Evolutionary conservation across 1,140 invertebrate genomes (phyloP).

Genomic region (Homarus americanus): DNA sequence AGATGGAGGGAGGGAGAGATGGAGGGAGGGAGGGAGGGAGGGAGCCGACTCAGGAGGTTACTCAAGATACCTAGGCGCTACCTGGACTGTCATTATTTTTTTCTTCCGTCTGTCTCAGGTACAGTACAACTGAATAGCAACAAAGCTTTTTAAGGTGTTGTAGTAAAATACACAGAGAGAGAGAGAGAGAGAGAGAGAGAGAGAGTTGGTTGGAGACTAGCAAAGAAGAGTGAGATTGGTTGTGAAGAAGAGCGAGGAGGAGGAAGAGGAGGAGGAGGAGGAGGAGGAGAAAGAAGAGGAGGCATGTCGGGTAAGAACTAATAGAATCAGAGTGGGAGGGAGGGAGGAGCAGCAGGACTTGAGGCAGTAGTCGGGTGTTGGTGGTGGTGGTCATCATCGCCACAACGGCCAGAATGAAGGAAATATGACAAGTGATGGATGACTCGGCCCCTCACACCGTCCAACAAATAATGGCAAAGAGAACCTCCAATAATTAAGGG

Average conservation of each 20-base stretch:
- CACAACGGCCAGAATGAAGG: conserved; percentile 33
- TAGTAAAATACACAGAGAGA: too few relatives aligned
- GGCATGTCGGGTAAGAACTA: too few relatives aligned
- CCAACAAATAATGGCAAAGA: conserved; percentile 52
- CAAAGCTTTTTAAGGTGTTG: too few relatives aligned
- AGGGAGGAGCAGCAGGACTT: not conserved
- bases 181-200: conserved; percentile 23
- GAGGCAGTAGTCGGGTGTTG: not conserved
- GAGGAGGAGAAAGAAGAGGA: not conserved
- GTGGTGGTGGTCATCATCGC: conserved; percentile 19
- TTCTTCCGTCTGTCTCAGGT: too few relatives aligned
- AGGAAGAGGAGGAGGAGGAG: too few relatives aligned
- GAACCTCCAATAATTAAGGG: conserved; percentile 42
- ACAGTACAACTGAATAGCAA: too few relatives aligned
- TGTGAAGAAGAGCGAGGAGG: too few relatives aligned
- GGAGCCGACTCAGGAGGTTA: not conserved
- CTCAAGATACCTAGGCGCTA: too few relatives aligned
- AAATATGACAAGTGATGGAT: conserved; percentile 54
- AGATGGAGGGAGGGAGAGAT: conserved; percentile 1
- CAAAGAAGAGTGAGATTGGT: not conserved
- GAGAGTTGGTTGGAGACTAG: not conserved
- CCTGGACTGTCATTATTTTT: too few relatives aligned
- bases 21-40: not conserved
- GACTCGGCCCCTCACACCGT: conserved; percentile 38
- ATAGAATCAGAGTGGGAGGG: not conserved